Percentiles rank a stretch among this genome's conserved stretches.
Evolutionary conservation across 2,797 vertebrate genomes (phyloP).

Genomic region (Microcaecilia unicolor): DNA sequence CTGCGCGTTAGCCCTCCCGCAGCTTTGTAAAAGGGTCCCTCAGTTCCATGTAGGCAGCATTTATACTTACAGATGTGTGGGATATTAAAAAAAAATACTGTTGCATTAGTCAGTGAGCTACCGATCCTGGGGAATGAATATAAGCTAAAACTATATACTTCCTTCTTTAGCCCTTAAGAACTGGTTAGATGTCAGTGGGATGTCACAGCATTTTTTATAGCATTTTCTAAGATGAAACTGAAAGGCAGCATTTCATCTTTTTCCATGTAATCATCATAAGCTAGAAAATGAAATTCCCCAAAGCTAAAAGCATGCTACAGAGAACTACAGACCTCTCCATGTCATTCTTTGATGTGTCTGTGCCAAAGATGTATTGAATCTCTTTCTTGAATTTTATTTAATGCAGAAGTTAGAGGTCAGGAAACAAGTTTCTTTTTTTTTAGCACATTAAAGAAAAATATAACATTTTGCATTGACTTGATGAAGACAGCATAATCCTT

Average conservation of each 20-base stretch:
- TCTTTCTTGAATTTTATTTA: slow-evolving; percentile 39
- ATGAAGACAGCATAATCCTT: no score
- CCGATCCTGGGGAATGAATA: not conserved
- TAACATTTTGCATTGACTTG: no score
- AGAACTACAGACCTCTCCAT: slow-evolving; percentile 45
- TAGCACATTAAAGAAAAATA: no score
- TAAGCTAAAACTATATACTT: slow-evolving; percentile 3
- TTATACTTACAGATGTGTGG: slow-evolving; percentile 14
- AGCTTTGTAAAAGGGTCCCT: slow-evolving; percentile 1
- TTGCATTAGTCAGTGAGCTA: slow-evolving; percentile 16
- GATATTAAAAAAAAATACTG: slow-evolving; percentile 29
- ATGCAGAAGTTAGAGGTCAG: no score
- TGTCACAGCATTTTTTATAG: slow-evolving; percentile 47
- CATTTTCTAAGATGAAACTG: slow-evolving; percentile 50
- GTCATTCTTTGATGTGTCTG: slow-evolving; percentile 54
- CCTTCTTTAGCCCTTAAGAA: slow-evolving; percentile 15
- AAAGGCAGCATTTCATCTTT: slow-evolving; percentile 52
- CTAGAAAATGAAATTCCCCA: slow-evolving; percentile 58
- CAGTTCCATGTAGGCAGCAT: slow-evolving; percentile 18
- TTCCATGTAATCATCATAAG: slow-evolving; percentile 51
- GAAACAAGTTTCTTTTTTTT: no score
- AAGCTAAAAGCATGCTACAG: slow-evolving; percentile 57
- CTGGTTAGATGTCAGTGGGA: slow-evolving; percentile 40
- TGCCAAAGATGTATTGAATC: slow-evolving; percentile 17
- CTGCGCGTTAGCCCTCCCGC: no score